Conservation (phyloP, 1,140 invertebrate genomes). For the Oppia nitens region DNA sequence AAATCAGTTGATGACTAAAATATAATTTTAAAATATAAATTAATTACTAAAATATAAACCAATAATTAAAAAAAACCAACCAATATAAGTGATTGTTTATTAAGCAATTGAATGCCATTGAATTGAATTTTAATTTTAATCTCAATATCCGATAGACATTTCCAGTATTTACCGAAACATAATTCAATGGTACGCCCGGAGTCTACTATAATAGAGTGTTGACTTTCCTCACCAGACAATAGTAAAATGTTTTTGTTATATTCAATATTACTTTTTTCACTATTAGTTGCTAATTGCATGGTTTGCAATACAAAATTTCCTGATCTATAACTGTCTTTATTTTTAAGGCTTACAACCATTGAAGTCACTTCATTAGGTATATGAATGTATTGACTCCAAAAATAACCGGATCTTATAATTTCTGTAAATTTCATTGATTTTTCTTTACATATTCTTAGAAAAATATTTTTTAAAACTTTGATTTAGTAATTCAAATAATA, state of each 20-base stretch:
- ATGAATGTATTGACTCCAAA: conserved; percentile 64
- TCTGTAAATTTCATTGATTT: no score
- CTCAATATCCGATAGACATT: no score
- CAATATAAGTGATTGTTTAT: no score
- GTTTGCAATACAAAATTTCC: conserved; percentile 65
- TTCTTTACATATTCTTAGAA: no score
- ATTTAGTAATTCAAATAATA: no score
- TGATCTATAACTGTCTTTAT: conserved; percentile 25
- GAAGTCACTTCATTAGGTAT: conserved; percentile 72
- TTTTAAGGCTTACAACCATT: conserved; percentile 35
- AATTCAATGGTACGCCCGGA: conserved; percentile 62
- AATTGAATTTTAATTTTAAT: no score
- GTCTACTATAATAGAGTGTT: conserved; percentile 46
- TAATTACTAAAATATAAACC: no score
- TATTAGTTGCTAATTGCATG: conserved; percentile 57
- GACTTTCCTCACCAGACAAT: conserved; percentile 43
- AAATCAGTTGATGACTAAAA: no score
- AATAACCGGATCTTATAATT: conserved; percentile 58
- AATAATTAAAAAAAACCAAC: no score
- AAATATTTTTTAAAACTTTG: no score
- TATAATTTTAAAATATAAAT: no score
- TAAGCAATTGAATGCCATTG: no score
- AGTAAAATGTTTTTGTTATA: conserved; percentile 60
- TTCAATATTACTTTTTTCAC: conserved; percentile 56
- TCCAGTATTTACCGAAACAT: conserved; percentile 85